A percentile compares a stretch with the other conserved stretches of the same genome.
Conservation (phyloP, 2,888 invertebrate genomes). For the Cryptophagus acutangulus region DNA sequence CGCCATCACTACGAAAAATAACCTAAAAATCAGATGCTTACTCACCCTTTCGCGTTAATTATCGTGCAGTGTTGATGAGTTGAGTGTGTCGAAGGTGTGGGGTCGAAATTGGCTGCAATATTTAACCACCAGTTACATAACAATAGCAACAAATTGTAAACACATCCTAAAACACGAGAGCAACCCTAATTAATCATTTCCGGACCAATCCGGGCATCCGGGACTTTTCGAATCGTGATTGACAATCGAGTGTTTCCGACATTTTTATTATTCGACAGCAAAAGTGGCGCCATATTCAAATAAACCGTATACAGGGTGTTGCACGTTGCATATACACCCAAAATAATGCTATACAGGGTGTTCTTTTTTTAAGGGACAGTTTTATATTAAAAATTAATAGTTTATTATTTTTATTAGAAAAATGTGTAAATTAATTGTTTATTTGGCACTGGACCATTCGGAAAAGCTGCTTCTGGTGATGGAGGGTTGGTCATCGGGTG, state of each 20-base stretch:
- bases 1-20: conserved; percentile 28
- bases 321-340: too few species aligned
- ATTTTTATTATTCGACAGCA: too few species aligned
- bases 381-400: too few species aligned
- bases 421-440: conserved; percentile 3
- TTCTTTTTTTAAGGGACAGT: too few species aligned
- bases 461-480: conserved; percentile 42
- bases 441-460: conserved; percentile 35
- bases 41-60: conserved; percentile 38
- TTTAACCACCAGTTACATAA: conserved; percentile 40
- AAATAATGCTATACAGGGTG: too few species aligned
- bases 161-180: conserved; percentile 31
- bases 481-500: conserved; percentile 32
- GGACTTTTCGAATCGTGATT: conserved; percentile 25
- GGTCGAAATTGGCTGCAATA: too few species aligned
- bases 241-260: too few species aligned
- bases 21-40: conserved; percentile 33
- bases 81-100: too few species aligned
- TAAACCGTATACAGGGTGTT: too few species aligned
- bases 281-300: too few species aligned
- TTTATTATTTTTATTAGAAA: conserved; percentile 4
- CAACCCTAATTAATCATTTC: conserved; percentile 45
- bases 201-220: conserved; percentile 46
- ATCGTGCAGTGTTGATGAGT: too few species aligned
- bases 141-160: conserved; percentile 32